Evolutionary conservation across 2,113 vertebrate genomes (phyloP).

Genomic region (Leuciscus idus): DNA sequence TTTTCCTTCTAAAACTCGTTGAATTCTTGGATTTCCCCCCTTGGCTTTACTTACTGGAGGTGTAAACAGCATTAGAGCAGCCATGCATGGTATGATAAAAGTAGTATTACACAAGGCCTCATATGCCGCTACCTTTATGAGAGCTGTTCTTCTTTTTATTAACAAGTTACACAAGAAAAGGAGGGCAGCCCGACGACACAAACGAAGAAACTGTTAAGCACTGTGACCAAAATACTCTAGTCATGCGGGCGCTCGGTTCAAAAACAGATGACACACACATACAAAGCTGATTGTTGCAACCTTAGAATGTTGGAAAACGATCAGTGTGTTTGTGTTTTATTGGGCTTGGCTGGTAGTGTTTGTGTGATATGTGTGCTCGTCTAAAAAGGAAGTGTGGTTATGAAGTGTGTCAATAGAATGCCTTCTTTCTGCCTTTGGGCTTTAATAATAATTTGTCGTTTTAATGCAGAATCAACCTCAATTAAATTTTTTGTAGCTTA

Average conservation of each 20-base stretch:
- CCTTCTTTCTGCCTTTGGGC: not conserved
- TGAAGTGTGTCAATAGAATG: not conserved
- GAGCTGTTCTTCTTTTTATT: slow-evolving; percentile 40
- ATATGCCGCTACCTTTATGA: slow-evolving; percentile 26
- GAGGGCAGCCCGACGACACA: slow-evolving; percentile 19
- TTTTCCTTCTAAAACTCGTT: not conserved
- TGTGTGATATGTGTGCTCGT: not conserved
- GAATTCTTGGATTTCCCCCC: not conserved
- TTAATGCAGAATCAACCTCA: not conserved
- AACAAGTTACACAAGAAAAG: slow-evolving; percentile 38
- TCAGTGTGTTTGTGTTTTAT: slow-evolving; percentile 13
- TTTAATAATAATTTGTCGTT: not conserved
- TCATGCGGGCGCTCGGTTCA: slow-evolving; percentile 50
- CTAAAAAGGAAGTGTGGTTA: slow-evolving; percentile 11
- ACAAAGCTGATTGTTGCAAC: slow-evolving; percentile 24
- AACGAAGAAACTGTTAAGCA: slow-evolving; percentile 44
- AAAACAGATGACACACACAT: slow-evolving; percentile 38
- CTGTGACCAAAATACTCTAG: slow-evolving; percentile 55
- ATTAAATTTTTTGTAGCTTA: not conserved
- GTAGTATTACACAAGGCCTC: slow-evolving; percentile 25
- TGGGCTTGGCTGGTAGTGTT: not conserved
- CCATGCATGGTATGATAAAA: slow-evolving; percentile 12
- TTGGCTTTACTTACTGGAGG: not conserved
- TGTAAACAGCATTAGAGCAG: not conserved
- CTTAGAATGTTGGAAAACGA: slow-evolving; percentile 7